Base-by-base conservation (phyloP, 2,797 vertebrate genomes). In the Vireo griseus region DNA sequence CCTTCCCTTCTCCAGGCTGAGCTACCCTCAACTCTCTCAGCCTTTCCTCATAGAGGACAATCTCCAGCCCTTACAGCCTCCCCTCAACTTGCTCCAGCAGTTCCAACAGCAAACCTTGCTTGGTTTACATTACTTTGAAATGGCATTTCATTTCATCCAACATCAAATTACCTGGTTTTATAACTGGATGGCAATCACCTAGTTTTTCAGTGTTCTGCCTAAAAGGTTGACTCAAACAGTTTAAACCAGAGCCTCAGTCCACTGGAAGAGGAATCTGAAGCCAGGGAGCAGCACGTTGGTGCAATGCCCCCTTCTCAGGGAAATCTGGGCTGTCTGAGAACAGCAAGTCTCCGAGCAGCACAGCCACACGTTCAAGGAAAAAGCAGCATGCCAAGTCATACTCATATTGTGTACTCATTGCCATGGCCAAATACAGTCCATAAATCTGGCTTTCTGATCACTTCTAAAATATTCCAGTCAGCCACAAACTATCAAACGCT, bases 61-160 rank as follows among this genome's bases (percentile, higher is more conserved):
- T 7, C 29, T 47, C 25, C 55, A 40, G 20, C 25, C 40, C 33
- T 48, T 20, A 40, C 2, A 2, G 25, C 29, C 55, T 33, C 25
- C 7, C 2, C 20, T 86, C 13, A 33, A 15, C 24, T 47, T 0
- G 0, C 29, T 40, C 35, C 33, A 48, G 48, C 31, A 62, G 35
- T 5, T 62, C 25, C 35, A 69, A 15, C 40, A 54, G 40, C 20
- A 55, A 48, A 18, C 42, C 11, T 26, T 22, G 40, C 17, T 24
- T 22, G 21, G 22, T 48, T 72, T 62, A 25, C 33, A 1, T 48
- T 42, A 8, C 37, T 76, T 51, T 9, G 33, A 61, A 62, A 58
- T 2, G 25, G 7, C 4, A 2, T 40, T 57, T 66, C 21, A 26
- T 51, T 39, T 39, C 37, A 9, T 62, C 28, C 67, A 71, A 59